Evolutionary conservation across 1,140 invertebrate genomes (phyloP), one percentile per base, ranked within the genome.

Genomic region (Macrobrachium nipponense): DNA sequence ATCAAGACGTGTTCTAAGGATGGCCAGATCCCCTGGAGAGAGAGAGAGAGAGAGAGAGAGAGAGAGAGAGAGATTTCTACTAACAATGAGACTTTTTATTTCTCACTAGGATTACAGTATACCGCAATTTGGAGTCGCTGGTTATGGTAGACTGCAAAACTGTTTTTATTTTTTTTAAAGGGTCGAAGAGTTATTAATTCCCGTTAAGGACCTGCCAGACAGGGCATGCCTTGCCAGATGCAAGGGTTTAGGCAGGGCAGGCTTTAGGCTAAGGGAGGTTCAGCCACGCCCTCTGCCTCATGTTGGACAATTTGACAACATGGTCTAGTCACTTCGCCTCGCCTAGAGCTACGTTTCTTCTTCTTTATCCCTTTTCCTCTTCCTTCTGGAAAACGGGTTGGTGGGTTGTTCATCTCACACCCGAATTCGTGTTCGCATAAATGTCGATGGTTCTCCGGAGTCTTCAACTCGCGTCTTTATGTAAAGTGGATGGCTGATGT

Each of bases 281-380:
- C 66, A 15, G 7, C 66, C 66, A 27, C 66, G 66, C 66, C 66
- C 66, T 27, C 66, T 27, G 20, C 15, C 66, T 36, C 20, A 36
- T 70, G 66, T 36, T 70, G 66, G 36, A 27, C 66, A 70, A 70
- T 70, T 70, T 70, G 66, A 70, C 66, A 70, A 70, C 66, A 70
- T 27, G 66, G 66, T 70, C 66, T 70, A 27, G 66, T 70, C 66
- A 70, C 66, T 36, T n/a, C n/a, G 27, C 11, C 23, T 3, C 20
- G 66, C 66, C 66, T 36, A 15, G 5, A 36, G 66, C 66, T 4
- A 23, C 14, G 10, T 5, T 36, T 36, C 23, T 36, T 15, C 66
- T 70, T 70, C 12, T 70, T 70, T n/a, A 14, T n/a, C 20, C 36
- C 8, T 51, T 51, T 51, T 51, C 27, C 27, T 51, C 12, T 12